phyloP scores from a whole-genome alignment of 2,888 invertebrate species.

The Scaptomyza cyrtandrae region DNA sequence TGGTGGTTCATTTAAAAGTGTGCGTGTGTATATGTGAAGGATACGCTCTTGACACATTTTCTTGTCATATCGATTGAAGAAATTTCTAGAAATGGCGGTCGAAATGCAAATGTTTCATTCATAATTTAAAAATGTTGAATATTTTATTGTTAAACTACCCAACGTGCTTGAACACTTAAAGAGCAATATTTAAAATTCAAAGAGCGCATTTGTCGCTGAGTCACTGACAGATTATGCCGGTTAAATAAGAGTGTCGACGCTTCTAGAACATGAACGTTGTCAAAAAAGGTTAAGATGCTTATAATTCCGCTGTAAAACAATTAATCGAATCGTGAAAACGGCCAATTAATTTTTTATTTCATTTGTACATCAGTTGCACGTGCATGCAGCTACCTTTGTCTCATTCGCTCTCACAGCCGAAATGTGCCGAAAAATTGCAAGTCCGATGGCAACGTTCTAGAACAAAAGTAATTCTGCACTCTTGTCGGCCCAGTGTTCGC shows the following conservation, averaged over 20 bases:
- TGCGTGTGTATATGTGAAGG: conserved; percentile 5
- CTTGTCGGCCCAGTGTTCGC: conserved; percentile 7
- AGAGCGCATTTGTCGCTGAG: conserved; percentile 11
- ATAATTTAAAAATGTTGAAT: conserved; percentile 1
- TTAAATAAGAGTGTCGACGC: conserved; percentile 11
- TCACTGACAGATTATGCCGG: conserved; percentile 45
- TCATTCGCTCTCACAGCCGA: neutral
- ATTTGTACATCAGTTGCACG: conserved; percentile 21
- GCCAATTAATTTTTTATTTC: too few species aligned
- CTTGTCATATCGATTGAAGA: conserved; percentile 48
- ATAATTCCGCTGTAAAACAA: neutral
- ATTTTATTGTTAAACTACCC: neutral
- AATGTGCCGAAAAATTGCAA: neutral
- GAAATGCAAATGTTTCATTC: conserved; percentile 30
- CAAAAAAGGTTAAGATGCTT: neutral
- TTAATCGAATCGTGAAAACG: neutral
- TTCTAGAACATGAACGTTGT: conserved; percentile 35
- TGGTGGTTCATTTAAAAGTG: neutral
- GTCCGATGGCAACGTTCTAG: neutral
- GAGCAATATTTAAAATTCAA: neutral
- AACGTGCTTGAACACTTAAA: neutral
- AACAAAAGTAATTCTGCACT: neutral
- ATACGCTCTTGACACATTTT: conserved; percentile 47
- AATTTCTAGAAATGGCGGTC: conserved; percentile 36
- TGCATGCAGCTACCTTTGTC: conserved; percentile 16